A percentile compares a stretch with the other conserved stretches of the same genome.
phyloP scores from a whole-genome alignment of 2,888 invertebrate genomes.

The Stenchaetothrips biformis region DNA sequence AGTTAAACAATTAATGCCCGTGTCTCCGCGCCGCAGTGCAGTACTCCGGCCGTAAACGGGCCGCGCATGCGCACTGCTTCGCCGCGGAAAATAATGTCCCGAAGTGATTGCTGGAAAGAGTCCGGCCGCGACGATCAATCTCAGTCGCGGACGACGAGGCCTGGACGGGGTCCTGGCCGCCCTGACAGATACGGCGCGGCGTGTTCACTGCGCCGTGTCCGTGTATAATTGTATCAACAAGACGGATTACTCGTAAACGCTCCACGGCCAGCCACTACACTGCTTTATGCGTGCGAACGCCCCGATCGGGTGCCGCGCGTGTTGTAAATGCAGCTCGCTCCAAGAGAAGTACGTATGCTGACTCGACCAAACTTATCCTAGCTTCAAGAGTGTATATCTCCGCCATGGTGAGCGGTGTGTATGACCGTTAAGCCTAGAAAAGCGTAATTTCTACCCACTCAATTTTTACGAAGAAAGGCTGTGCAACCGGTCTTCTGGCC shows the following conservation, averaged over 20 bases:
- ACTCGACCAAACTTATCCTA: too few species aligned
- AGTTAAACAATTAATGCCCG: conserved; percentile 3
- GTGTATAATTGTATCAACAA: background rate
- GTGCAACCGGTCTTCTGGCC: too few species aligned
- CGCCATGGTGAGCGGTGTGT: too few species aligned
- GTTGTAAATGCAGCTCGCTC: too few species aligned
- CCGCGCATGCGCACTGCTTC: background rate
- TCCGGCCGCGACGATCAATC: background rate
- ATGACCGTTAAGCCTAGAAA: too few species aligned
- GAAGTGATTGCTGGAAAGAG: background rate
- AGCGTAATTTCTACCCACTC: too few species aligned
- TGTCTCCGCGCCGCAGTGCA: background rate
- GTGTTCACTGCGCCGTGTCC: background rate
- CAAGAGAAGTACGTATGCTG: too few species aligned
- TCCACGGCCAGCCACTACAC: background rate
- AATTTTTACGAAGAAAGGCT: too few species aligned
- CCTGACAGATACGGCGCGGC: background rate
- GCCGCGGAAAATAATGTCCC: conserved; percentile 2
- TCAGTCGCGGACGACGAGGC: background rate
- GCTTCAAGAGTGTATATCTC: too few species aligned
- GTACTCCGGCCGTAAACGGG: background rate
- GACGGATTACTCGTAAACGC: conserved; percentile 9
- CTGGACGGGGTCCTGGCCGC: background rate
- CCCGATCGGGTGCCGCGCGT: too few species aligned
- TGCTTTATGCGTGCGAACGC: too few species aligned